phyloP scores from a whole-genome alignment of 2,888 invertebrate genomes.

The Notodonta dromedarius region DNA sequence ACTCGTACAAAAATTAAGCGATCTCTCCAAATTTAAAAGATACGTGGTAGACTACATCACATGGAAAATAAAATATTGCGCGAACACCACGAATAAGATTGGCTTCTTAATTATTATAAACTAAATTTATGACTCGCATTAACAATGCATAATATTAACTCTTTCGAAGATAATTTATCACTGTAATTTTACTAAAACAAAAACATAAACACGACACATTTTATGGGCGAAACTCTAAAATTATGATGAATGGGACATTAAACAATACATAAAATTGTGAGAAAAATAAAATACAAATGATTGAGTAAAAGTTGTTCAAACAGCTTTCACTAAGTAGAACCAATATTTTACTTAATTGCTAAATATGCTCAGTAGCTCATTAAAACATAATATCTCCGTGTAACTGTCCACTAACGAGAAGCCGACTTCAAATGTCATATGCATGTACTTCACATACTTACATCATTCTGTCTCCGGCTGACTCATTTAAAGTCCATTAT shows the following conservation, averaged over 20 bases:
- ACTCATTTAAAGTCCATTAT: constrained; percentile 36
- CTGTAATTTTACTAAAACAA: constrained; percentile 28
- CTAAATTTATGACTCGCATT: constrained; percentile 22
- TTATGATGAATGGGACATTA: constrained; percentile 36
- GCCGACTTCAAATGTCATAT: constrained; percentile 32
- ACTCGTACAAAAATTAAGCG: too few relatives aligned
- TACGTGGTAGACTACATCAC: too few relatives aligned
- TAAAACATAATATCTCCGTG: constrained; percentile 32
- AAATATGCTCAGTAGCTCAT: constrained; percentile 40
- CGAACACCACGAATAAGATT: background rate
- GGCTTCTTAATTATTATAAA: constrained; percentile 10
- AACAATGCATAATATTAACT: constrained; percentile 19
- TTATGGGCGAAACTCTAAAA: constrained; percentile 38
- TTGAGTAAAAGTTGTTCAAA: constrained; percentile 38
- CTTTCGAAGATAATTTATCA: constrained; percentile 7
- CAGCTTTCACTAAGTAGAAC: constrained; percentile 42
- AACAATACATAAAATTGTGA: constrained; percentile 39
- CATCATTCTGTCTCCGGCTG: constrained; percentile 35
- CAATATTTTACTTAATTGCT: constrained; percentile 40
- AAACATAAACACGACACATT: constrained; percentile 32
- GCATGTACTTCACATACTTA: constrained; percentile 38
- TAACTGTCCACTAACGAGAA: constrained; percentile 50
- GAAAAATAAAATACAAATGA: constrained; percentile 26
- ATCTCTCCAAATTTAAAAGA: too few relatives aligned
- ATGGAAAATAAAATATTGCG: too few relatives aligned